Percentiles rank a stretch among this genome's conserved stretches.
These are phyloP conservation scores for Crotalus adamanteus DNA, from an alignment of 2,797 vertebrate species.

Conservation along the genomic window DNA sequence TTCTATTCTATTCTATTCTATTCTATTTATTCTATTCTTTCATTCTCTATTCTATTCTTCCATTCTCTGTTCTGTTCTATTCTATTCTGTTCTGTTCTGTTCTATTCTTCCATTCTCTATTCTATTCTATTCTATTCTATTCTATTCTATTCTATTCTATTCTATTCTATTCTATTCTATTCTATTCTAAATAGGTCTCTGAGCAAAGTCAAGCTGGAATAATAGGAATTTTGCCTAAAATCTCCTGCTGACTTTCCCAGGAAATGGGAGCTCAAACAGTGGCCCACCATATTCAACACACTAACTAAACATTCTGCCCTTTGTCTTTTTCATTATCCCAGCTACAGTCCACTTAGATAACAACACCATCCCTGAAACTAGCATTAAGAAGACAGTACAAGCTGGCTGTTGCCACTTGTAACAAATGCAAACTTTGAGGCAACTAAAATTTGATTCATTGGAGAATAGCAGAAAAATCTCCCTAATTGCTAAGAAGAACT, in stretches of 20 bases:
- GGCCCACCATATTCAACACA: not conserved
- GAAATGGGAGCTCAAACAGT: not conserved
- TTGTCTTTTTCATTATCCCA: not conserved
- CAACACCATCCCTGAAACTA: not conserved
- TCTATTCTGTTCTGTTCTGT: too few species aligned
- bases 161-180: too few species aligned
- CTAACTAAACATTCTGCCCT: not conserved
- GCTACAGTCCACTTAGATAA: not conserved
- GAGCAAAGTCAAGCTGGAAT: not conserved
- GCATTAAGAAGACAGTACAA: not conserved
- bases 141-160: too few species aligned
- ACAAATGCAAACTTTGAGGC: not conserved
- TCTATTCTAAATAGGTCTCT: not conserved
- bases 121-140: too few species aligned
- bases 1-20: too few species aligned
- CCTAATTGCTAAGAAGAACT: not conserved
- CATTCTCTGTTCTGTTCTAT: too few species aligned
- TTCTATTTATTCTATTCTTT: too few species aligned
- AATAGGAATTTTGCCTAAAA: too few species aligned
- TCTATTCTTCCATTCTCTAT: too few species aligned
- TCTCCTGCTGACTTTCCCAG: not conserved
- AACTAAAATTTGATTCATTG: not conserved
- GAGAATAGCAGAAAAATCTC: not conserved
- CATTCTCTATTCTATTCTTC: too few species aligned
- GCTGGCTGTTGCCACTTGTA: not conserved